Percentiles rank a stretch among this genome's conserved stretches.
Conservation (phyloP, 2,113 vertebrate genomes). For the Clarias magur region DNA sequence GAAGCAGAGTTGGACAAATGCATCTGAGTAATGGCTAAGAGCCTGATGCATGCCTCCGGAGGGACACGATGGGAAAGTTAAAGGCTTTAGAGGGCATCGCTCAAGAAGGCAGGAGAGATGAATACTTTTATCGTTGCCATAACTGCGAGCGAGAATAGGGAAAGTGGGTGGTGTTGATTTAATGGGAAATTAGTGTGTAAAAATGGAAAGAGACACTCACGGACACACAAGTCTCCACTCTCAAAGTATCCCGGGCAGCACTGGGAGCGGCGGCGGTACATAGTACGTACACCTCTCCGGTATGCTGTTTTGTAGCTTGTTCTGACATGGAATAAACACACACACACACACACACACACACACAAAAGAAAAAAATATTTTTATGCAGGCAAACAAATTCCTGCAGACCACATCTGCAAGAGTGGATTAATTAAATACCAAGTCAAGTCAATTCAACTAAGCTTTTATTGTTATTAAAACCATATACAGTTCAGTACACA, state of each 20-base stretch:
- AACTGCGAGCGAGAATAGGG: constrained; percentile 34
- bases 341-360: neutral
- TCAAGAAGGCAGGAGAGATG: constrained; percentile 33
- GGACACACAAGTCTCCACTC: constrained; percentile 92
- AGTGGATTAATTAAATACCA: too few relatives aligned
- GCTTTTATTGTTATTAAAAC: too few relatives aligned
- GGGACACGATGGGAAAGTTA: constrained; percentile 22
- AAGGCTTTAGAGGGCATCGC: constrained; percentile 43
- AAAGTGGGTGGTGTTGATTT: constrained; percentile 55
- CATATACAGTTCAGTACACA: too few relatives aligned
- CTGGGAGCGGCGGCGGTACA: constrained; percentile 96
- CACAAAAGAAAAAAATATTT: neutral
- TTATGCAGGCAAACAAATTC: constrained; percentile 4
- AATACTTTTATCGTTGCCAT: constrained; percentile 49
- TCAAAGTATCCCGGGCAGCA: constrained; percentile 98
- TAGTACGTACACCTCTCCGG: constrained; percentile 91
- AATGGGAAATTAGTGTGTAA: constrained; percentile 51
- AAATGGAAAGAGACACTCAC: constrained; percentile 76
- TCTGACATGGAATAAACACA: constrained; percentile 71
- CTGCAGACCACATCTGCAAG: neutral
- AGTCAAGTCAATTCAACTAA: too few relatives aligned
- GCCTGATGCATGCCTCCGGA: constrained; percentile 40
- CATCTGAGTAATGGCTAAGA: constrained; percentile 38
- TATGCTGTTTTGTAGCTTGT: constrained; percentile 99
- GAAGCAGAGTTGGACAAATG: constrained; percentile 44